These are phyloP conservation scores for Philhelius pedissequus DNA, from an alignment of 2,888 invertebrate genomes.

Conservation along the genomic window DNA sequence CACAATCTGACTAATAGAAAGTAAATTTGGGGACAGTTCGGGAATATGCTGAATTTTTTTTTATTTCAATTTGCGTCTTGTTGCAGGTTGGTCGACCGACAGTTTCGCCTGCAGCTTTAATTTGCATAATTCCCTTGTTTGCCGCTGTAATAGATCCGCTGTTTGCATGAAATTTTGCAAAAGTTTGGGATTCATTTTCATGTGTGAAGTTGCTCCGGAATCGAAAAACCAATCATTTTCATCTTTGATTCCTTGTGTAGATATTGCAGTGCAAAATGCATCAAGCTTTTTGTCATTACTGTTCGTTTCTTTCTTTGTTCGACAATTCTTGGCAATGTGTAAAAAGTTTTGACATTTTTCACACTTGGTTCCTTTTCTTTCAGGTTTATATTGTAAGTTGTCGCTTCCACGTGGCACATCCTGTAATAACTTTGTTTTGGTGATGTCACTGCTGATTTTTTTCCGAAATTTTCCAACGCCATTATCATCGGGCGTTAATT, in stretches of 20 bases:
- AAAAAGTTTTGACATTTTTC: slow-evolving; percentile 46
- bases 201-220: no score
- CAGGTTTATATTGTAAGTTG: not conserved
- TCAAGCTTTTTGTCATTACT: not conserved
- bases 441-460: not conserved
- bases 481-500: slow-evolving; percentile 69
- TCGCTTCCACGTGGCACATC: not conserved
- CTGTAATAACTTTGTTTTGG: not conserved
- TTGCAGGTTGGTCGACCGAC: no score
- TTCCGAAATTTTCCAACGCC: not conserved
- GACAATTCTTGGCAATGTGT: slow-evolving; percentile 36
- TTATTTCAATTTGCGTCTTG: not conserved
- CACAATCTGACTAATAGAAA: not conserved
- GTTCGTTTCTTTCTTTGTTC: not conserved
- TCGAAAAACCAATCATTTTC: no score
- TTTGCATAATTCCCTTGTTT: no score
- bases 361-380: slow-evolving; percentile 16
- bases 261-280: not conserved
- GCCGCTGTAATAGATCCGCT: no score
- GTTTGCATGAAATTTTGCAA: no score
- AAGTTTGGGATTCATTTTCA: no score
- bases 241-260: no score
- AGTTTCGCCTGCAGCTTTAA: no score
- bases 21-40: not conserved
- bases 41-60: not conserved